These are phyloP conservation scores for Leptinotarsa haldemani DNA, from an alignment of 2,888 invertebrate genomes.

Conservation along the genomic window DNA sequence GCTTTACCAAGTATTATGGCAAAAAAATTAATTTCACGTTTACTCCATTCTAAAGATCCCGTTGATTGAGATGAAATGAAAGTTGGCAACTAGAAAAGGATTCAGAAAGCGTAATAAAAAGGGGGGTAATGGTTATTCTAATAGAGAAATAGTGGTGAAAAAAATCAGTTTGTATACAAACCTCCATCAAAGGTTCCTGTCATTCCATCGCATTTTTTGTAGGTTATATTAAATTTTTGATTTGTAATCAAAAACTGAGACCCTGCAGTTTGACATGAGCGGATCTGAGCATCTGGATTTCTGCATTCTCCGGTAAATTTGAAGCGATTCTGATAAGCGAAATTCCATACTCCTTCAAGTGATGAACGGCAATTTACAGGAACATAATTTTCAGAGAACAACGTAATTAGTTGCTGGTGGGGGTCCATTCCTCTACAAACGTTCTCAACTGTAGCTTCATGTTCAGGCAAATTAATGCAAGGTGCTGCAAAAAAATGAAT, in stretches of 20 bases:
- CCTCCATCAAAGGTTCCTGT: conserved; percentile 88
- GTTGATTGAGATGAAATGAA: too few species aligned
- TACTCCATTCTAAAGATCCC: too few species aligned
- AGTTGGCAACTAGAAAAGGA: too few species aligned
- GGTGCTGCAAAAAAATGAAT: conserved; percentile 67
- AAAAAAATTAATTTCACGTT: not conserved
- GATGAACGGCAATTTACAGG: conserved; percentile 93
- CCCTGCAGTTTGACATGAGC: conserved; percentile 95
- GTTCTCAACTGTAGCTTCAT: conserved; percentile 78
- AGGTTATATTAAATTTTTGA: conserved; percentile 96
- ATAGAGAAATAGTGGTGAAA: not conserved
- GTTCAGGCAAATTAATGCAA: conserved; percentile 77
- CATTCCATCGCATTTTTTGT: conserved; percentile 90
- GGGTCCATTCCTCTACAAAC: conserved; percentile 81
- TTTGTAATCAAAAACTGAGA: conserved; percentile 96
- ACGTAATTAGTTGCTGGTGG: conserved; percentile 84
- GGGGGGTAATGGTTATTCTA: too few species aligned
- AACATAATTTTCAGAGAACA: conserved; percentile 90
- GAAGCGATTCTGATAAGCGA: conserved; percentile 84
- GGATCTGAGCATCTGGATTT: conserved; percentile 88
- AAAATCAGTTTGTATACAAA: conserved; percentile 52
- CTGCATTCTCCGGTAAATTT: conserved; percentile 93
- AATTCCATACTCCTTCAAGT: conserved; percentile 96
- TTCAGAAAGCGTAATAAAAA: too few species aligned
- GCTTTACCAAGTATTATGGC: not conserved